Evolutionary conservation across 2,888 invertebrate genomes (phyloP), one percentile per base, ranked within the genome.

Genomic region (Agriotes lineatus): DNA sequence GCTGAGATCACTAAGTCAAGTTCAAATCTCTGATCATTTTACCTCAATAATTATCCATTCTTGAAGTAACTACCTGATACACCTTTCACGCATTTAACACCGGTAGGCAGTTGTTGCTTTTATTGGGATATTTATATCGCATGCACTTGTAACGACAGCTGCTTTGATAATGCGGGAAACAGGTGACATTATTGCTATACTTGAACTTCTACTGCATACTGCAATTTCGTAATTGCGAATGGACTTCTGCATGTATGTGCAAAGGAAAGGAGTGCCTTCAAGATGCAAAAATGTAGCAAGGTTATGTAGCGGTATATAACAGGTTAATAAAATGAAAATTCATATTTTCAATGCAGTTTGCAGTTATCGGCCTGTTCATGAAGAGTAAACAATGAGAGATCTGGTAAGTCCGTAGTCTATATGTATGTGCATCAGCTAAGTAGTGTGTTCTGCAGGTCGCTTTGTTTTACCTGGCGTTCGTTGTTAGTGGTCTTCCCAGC

Each of bases 251-350:
- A 76, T 76, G 72, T 75, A 74, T 72, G 73, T 70, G 67, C 22
- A 45, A 60, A 73, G 72, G 67, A 72, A 74, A 76, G 80, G 80
- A 75, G 81, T 79, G 79, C 76, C 74, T 63, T 64, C 42, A 66
- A 66, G 69, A 68, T 71, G 76, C 74, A 79, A 81, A 80, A 79
- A 78, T 78, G 73, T 73, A 73, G 76, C 82, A 82, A 82, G 82
- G 82, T 79, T 80, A 78, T 73, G 73, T 79, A 74, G 76, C 78
- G 75, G 77, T 82, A 82, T 81, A 81, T 80, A 81, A 80, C 33
- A 78, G 75, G 76, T 39, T 57, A 57, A 57, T 57, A 57, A 57
- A 57, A 57, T 57, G 57, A 57, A 37, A 57, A 39, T 57, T 57
- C 57, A 57, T 57, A 39, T 42, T 39, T 37, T 7, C 22, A 12